Percentiles rank a stretch among this genome's conserved stretches.
phyloP scores from a whole-genome alignment of 2,113 vertebrate species.

The Hepsetus odoe region DNA sequence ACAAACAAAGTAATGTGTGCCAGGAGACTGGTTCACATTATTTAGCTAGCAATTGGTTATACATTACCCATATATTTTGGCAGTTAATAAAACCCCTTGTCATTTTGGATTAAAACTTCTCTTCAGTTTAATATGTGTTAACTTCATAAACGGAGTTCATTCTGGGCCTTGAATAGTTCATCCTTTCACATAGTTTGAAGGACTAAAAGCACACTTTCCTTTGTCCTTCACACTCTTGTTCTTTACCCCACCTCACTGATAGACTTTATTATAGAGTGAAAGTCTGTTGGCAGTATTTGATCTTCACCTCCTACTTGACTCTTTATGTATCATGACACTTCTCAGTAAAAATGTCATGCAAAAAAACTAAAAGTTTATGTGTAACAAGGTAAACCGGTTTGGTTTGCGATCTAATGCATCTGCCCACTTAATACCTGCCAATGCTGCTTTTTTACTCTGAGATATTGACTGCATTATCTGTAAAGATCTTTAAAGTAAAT shows the following conservation, averaged over 20 bases:
- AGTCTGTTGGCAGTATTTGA: conserved; percentile 12
- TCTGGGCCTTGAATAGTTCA: background rate
- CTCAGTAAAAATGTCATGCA: background rate
- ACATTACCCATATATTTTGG: too few species aligned
- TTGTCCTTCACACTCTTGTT: background rate
- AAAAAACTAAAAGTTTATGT: background rate
- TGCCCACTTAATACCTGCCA: background rate
- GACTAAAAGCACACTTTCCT: background rate
- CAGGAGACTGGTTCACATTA: background rate
- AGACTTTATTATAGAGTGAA: background rate
- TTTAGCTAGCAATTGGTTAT: background rate
- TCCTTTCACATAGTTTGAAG: background rate
- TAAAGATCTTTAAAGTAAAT: background rate
- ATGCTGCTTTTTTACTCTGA: background rate
- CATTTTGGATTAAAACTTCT: background rate
- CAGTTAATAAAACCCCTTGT: too few species aligned
- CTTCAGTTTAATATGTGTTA: background rate
- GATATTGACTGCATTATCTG: background rate
- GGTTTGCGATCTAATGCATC: conserved; percentile 1
- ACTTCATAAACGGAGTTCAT: background rate
- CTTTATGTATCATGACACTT: conserved; percentile 2
- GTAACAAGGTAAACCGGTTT: background rate
- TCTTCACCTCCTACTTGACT: background rate
- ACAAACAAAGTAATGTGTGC: background rate
- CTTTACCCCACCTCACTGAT: background rate